Percentiles rank a stretch among this genome's conserved stretches.
Conservation (phyloP, 2,797 vertebrate species). For the Neosalanx taihuensis region DNA sequence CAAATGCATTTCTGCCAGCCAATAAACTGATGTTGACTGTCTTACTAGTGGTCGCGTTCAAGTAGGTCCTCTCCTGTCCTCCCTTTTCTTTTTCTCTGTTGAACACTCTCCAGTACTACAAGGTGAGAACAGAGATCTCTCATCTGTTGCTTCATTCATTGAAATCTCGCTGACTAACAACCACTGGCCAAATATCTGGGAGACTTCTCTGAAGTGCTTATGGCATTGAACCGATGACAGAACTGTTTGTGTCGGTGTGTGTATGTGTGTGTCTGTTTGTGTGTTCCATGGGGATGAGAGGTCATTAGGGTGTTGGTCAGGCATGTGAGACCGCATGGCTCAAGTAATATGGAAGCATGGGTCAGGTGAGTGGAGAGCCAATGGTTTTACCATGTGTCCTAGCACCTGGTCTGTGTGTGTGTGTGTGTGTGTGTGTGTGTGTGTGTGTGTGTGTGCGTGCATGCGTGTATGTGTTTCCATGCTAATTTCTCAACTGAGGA, state of each 20-base stretch:
- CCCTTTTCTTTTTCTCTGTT: neutral
- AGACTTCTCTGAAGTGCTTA: constrained; percentile 10
- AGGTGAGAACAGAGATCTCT: too few relatives aligned
- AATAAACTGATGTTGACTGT: neutral
- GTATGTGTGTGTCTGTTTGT: neutral
- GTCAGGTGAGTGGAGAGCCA: constrained; percentile 65
- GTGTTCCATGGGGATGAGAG: constrained; percentile 37
- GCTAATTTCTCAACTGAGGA: constrained; percentile 32
- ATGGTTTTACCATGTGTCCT: constrained; percentile 66
- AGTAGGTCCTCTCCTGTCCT: neutral
- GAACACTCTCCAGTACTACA: neutral
- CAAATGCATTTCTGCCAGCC: neutral
- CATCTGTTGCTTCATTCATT: neutral
- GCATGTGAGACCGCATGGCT: constrained; percentile 64
- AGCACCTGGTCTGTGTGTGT: constrained; percentile 45
- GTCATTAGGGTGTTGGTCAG: constrained; percentile 66
- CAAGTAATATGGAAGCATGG: constrained; percentile 49
- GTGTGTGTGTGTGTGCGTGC: constrained; percentile 42
- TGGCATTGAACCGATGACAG: constrained; percentile 37
- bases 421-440: constrained; percentile 34
- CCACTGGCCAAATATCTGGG: neutral
- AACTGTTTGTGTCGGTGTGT: constrained; percentile 16
- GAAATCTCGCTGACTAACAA: constrained; percentile 3
- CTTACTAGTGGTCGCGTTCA: neutral
- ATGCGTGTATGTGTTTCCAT: constrained; percentile 35